Percentiles rank a stretch among this genome's conserved stretches.
phyloP scores from a whole-genome alignment of 1,140 invertebrate species.

The Centruroides sculpturatus region DNA sequence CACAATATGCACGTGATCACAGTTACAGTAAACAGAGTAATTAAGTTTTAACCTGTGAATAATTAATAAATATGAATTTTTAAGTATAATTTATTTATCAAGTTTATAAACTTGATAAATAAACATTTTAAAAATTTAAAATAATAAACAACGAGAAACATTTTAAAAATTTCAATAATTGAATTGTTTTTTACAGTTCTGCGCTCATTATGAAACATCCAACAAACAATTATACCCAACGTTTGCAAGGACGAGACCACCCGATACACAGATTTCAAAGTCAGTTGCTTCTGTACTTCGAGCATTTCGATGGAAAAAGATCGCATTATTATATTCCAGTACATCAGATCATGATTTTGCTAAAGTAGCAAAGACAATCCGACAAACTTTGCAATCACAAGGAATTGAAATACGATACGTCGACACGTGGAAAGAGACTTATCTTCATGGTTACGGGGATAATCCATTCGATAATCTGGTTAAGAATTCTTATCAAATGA shows the following conservation, averaged over 20 bases:
- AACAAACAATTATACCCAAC: conserved; percentile 78
- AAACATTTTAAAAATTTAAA: background rate
- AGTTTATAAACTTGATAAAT: background rate
- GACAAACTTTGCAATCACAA: conserved; percentile 44
- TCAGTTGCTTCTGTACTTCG: conserved; percentile 63
- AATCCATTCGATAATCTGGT: conserved; percentile 72
- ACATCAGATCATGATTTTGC: conserved; percentile 49
- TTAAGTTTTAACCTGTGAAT: too few species aligned
- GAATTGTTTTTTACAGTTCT: conserved; percentile 48
- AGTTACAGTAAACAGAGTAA: too few species aligned
- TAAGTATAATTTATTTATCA: too few species aligned
- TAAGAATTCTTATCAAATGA: conserved; percentile 54
- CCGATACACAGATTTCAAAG: conserved; percentile 81
- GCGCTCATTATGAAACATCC: conserved; percentile 66
- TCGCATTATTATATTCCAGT: conserved; percentile 54
- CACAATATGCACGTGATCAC: too few species aligned
- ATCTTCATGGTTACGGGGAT: conserved; percentile 48
- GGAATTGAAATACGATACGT: conserved; percentile 50
- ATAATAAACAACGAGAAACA: background rate
- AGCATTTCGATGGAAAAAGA: conserved; percentile 42
- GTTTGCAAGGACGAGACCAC: conserved; percentile 80
- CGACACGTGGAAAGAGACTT: conserved; percentile 55
- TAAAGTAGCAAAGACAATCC: conserved; percentile 52
- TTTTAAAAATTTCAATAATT: background rate
- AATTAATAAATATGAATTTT: too few species aligned